phyloP scores from a whole-genome alignment of 1,140 invertebrate species.

The Drosophila cardini region DNA sequence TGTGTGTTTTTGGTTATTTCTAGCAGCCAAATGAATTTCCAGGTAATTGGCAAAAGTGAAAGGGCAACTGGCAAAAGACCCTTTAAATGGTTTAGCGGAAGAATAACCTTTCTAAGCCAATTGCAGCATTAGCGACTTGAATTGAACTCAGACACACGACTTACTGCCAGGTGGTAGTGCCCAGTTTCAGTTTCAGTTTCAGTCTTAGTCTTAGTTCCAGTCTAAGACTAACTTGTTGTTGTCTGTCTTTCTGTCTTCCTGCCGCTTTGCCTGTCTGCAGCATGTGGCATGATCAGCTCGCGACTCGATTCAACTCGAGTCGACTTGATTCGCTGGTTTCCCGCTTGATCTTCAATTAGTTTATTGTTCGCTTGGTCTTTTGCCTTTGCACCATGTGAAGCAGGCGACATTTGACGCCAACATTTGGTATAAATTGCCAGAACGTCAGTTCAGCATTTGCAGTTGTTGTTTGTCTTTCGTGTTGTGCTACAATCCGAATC shows the following conservation, averaged over 20 bases:
- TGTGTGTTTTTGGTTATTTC: background rate
- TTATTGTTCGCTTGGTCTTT: conserved; percentile 68
- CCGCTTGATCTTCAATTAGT: conserved; percentile 77
- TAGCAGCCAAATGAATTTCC: conserved; percentile 59
- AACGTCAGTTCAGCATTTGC: conserved; percentile 60
- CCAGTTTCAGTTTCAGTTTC: conserved; percentile 5
- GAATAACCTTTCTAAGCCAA: conserved; percentile 81
- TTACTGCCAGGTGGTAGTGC: conserved; percentile 67
- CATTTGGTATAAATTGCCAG: conserved; percentile 77
- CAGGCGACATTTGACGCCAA: conserved; percentile 79
- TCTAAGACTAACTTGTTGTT: conserved; percentile 22
- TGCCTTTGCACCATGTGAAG: conserved; percentile 75
- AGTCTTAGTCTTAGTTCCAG: conserved; percentile 7
- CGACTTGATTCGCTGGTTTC: conserved; percentile 16
- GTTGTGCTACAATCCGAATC: conserved; percentile 38
- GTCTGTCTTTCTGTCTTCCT: background rate
- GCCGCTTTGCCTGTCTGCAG: conserved; percentile 31
- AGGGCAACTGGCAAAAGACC: conserved; percentile 61
- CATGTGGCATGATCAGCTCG: conserved; percentile 72
- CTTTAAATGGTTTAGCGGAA: conserved; percentile 81
- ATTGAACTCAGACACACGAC: conserved; percentile 67
- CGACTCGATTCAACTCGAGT: conserved; percentile 12
- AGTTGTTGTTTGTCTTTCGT: conserved; percentile 73
- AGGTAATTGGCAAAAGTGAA: conserved; percentile 79
- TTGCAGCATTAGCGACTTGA: conserved; percentile 49